A percentile compares a stretch with the other conserved stretches of the same genome.
phyloP scores from a whole-genome alignment of 1,140 invertebrate species.

The Bombyx mori region ASM3026992v2 NC_085130.1:15598001-15598500 shows the following conservation, averaged over 20 bases:
- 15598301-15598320: background rate
- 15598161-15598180: conserved; percentile 5
- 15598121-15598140: conserved; percentile 5
- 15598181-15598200: conserved; percentile 5
- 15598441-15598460: conserved; percentile 8
- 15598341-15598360: conserved; percentile 6
- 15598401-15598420: conserved; percentile 8
- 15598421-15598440: conserved; percentile 4
- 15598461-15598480: conserved; percentile 11
- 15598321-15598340: conserved; percentile 2
- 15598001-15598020: background rate
- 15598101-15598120: background rate
- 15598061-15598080: no score
- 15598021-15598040: background rate
- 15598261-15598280: conserved; percentile 4
- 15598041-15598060: background rate
- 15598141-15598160: conserved; percentile 6
- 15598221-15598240: conserved; percentile 8
- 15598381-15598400: conserved; percentile 5
- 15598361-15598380: conserved; percentile 4
- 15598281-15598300: conserved; percentile 10
- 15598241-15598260: conserved; percentile 2
- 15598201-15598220: conserved; percentile 7
- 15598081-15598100: no score
- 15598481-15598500: conserved; percentile 11